These are phyloP conservation scores for Plusia festucae DNA, from an alignment of 2,888 invertebrate genomes.

Conservation along the genomic window DNA sequence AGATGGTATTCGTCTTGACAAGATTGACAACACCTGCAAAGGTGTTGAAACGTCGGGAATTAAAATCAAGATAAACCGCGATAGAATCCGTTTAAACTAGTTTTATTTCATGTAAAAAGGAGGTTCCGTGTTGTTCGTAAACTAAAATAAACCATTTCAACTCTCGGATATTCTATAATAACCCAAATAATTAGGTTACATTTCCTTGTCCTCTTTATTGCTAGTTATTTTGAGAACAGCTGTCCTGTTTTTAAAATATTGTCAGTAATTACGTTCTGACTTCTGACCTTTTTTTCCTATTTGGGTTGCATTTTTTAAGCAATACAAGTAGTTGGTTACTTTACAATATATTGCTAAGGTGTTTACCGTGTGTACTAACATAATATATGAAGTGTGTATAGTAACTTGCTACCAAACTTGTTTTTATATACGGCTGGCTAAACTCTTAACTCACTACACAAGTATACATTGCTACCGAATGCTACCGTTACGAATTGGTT, in stretches of 20 bases:
- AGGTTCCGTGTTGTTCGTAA: background rate
- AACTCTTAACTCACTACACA: background rate
- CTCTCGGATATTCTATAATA: constrained; percentile 18
- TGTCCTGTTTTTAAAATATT: background rate
- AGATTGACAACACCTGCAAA: no score
- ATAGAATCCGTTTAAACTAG: no score
- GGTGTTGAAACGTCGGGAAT: no score
- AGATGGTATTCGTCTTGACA: no score
- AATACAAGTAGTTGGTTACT: no score
- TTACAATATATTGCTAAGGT: background rate
- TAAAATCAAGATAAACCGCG: no score
- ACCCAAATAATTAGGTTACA: constrained; percentile 11
- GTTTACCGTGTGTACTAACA: background rate
- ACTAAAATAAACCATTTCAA: background rate
- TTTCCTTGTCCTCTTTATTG: constrained; percentile 14
- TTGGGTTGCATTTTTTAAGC: no score
- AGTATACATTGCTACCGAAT: background rate
- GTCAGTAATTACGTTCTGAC: no score
- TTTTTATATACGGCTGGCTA: background rate
- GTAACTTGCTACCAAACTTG: background rate
- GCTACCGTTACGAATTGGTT: background rate
- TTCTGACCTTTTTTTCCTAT: no score
- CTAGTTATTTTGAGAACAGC: background rate
- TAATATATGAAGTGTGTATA: background rate
- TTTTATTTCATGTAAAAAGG: no score